Base-by-base conservation (phyloP, 2,797 vertebrate species). In the Pantherophis alleghaniensis region DNA sequence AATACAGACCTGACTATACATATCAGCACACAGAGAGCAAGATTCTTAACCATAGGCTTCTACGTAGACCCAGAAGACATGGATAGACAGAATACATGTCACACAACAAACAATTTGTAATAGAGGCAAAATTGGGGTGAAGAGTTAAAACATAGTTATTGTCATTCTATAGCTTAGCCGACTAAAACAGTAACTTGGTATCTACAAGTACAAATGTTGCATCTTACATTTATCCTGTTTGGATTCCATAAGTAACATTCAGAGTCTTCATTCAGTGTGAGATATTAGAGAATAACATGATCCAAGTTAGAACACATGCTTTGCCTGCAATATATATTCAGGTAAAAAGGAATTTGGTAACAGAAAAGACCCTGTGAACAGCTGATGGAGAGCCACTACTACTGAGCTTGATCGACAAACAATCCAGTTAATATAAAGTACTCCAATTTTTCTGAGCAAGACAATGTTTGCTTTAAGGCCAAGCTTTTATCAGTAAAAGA, bases 71-170 rank as follows among this genome's bases (percentile, higher is more conserved):
- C 91, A 96, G 92, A 91, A 92, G 94, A 66, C 90, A 96, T 91
- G 92, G 95, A 95, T 91, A 91, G 94, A 96, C 93, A 95, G 95
- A 96, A 96, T 92, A 96, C 93, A 96, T 93, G 96, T 95, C 95
- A 95, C 63, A 92, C 95, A 95, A 95, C 88, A 93, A 96, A 96
- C 94, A 96, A 95, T 96, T 94, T 95, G 94, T 94, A 96, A 97
- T 95, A 96, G 95, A 96, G 95, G 95, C 94, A 97, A 97, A 96
- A 95, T 95, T 66, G 92, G 94, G 97, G 95, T 95, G 93, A 92
- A 96, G 94, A 97, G 95, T 96, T 96, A 95, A 97, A 94, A 97
- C 79, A 95, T 90, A 92, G 94, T 96, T 96, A 96, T 94, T 97
- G 93, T 95, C 94, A 37, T 88, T 89, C 94, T 95, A 0, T 7